Percentiles rank a stretch among this genome's conserved stretches.
phyloP scores from a whole-genome alignment of 2,888 invertebrate species.

The Caenorhabditis panamensis region DNA sequence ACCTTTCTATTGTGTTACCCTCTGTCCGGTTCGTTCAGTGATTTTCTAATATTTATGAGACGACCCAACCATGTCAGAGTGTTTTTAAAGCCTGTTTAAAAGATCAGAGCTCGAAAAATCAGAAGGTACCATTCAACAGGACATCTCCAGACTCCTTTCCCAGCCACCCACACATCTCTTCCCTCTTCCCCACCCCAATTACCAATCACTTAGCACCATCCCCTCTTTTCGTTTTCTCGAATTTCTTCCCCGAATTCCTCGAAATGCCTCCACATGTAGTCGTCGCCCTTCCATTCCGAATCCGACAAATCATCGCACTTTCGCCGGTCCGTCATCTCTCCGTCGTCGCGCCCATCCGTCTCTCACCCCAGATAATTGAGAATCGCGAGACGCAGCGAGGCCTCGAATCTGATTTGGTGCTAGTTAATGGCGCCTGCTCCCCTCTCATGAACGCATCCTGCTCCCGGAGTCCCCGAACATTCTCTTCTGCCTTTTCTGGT shows the following conservation, averaged over 20 bases:
- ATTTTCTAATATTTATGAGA: too few species aligned
- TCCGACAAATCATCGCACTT: slow-evolving; percentile 27
- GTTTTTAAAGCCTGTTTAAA: too few species aligned
- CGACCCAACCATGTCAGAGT: too few species aligned
- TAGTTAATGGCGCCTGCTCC: slow-evolving; percentile 55
- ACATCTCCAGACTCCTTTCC: too few species aligned
- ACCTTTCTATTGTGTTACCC: too few species aligned
- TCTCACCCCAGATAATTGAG: background rate
- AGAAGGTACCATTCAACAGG: too few species aligned
- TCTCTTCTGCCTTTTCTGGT: background rate
- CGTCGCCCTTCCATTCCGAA: background rate
- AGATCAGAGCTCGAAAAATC: too few species aligned
- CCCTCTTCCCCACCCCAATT: slow-evolving; percentile 15
- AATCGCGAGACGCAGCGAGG: slow-evolving; percentile 15
- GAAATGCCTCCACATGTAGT: too few species aligned
- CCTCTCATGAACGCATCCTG: slow-evolving; percentile 45
- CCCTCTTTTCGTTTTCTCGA: background rate
- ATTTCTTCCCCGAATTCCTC: background rate
- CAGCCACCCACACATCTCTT: background rate
- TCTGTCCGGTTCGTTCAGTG: too few species aligned
- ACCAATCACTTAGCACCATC: slow-evolving; percentile 34
- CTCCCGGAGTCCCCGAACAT: background rate
- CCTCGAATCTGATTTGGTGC: slow-evolving; percentile 34
- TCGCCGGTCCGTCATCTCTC: slow-evolving; percentile 19
- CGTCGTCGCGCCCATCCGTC: slow-evolving; percentile 2